Evolutionary conservation across 2,797 vertebrate species (phyloP).

Genomic region (Cuniculus paca): DNA sequence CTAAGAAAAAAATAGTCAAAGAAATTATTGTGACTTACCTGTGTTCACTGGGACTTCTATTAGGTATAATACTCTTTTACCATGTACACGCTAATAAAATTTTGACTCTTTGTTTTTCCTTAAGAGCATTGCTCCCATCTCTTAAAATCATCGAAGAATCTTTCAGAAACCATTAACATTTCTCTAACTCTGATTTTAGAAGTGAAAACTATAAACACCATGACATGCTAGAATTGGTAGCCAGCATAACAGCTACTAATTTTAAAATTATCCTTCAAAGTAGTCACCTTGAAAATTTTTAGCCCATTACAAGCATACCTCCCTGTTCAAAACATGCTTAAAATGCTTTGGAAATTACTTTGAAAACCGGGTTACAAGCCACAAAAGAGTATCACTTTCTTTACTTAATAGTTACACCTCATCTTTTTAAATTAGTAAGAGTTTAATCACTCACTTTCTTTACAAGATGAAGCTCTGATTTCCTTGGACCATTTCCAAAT

Average conservation of each 20-base stretch:
- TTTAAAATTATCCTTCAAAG: slow-evolving; percentile 24
- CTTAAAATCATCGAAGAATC: slow-evolving; percentile 36
- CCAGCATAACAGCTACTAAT: background rate
- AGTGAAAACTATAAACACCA: slow-evolving; percentile 59
- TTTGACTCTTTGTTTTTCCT: background rate
- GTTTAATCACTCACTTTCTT: slow-evolving; percentile 73
- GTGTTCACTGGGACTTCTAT: background rate
- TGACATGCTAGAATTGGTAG: background rate
- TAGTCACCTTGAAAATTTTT: slow-evolving; percentile 53
- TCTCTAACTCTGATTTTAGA: background rate
- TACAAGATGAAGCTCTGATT: slow-evolving; percentile 57
- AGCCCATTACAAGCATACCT: background rate
- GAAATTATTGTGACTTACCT: background rate
- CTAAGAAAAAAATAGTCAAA: slow-evolving; percentile 4
- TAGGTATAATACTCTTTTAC: background rate
- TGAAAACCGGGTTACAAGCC: slow-evolving; percentile 59
- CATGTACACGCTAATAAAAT: background rate
- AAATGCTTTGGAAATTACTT: slow-evolving; percentile 59
- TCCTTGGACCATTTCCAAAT: slow-evolving; percentile 71
- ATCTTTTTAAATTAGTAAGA: slow-evolving; percentile 55
- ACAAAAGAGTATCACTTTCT: slow-evolving; percentile 62
- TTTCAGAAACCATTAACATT: slow-evolving; percentile 25
- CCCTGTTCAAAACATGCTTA: slow-evolving; percentile 14
- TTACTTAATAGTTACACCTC: slow-evolving; percentile 48
- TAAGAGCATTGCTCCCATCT: background rate